Evolutionary conservation across 2,888 invertebrate genomes (phyloP), one percentile per base, ranked within the genome.

Genomic region (Psylliodes chrysocephalus): DNA sequence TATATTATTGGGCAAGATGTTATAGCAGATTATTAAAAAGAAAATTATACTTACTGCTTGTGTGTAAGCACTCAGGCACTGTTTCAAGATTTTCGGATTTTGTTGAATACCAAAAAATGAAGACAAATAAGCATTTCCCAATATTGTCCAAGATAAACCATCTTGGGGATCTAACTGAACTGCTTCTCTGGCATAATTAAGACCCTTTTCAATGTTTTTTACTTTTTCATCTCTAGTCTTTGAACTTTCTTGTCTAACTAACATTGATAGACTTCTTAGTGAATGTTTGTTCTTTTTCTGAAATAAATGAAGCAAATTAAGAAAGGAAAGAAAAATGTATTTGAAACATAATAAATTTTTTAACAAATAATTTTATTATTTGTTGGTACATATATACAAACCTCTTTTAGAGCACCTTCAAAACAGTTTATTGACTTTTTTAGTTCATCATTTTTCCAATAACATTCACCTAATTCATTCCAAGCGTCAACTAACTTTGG

Each of bases 381-480:
- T n/a, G n/a, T n/a, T n/a, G n/a, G n/a, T n/a, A n/a, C n/a, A n/a
- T n/a, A n/a, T n/a, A n/a, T 53, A 81, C 52, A 49, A 81, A 91
- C 91, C 82, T 90, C 88, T 77, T 88, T 87, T 63, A 91, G 81
- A 62, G 91, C 94, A 51, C 91, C 91, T 74, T 89, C 87, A 81
- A 95, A 95, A 80, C 94, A 94, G 73, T 90, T 91, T 76, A 89
- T 90, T 0, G 95, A 93, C 74, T 91, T 91, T 68, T 87, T 86
- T 4, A 93, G 84, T 77, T 95, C 92, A 77, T 90, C 88, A 76
- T 91, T 92, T 82, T 95, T 95, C 91, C 93, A 94, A 79, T 92
- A 93, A 77, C 91, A 92, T 80, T 94, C 94, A 0, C 95, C 95
- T 0, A 96, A 84, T 79, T 94, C 91, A 77, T 94, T 94, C 95